A percentile compares a stretch with the other conserved stretches of the same genome.
Conservation (phyloP, 1,140 invertebrate genomes). For the Drosophila bocqueti region DNA sequence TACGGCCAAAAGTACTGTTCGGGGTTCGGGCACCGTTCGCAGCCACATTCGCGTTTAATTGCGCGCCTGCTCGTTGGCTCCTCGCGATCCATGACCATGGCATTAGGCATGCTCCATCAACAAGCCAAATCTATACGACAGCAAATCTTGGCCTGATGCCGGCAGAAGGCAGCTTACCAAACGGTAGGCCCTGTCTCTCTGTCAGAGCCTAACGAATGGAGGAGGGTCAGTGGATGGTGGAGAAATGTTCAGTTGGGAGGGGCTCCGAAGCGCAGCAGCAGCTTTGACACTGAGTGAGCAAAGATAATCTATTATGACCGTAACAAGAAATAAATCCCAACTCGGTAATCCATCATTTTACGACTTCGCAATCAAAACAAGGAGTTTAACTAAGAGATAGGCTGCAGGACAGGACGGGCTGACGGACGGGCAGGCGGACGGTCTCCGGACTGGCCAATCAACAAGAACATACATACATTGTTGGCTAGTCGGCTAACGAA, state of each 20-base stretch:
- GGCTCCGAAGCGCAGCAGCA: slow-evolving; percentile 27
- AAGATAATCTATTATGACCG: slow-evolving; percentile 81
- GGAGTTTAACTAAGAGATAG: slow-evolving; percentile 72
- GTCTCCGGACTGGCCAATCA: slow-evolving; percentile 54
- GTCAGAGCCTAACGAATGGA: slow-evolving; percentile 59
- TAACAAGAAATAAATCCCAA: slow-evolving; percentile 80
- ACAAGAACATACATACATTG: slow-evolving; percentile 43
- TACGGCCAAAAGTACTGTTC: slow-evolving; percentile 4
- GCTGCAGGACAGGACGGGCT: slow-evolving; percentile 6
- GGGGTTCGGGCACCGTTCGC: neutral
- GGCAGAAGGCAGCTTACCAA: slow-evolving; percentile 35
- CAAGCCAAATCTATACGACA: slow-evolving; percentile 25
- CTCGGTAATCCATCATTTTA: slow-evolving; percentile 82
- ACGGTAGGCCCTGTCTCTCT: slow-evolving; percentile 45
- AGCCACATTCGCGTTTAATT: slow-evolving; percentile 22
- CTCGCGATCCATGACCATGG: slow-evolving; percentile 14
- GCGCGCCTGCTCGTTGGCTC: neutral
- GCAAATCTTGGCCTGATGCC: slow-evolving; percentile 10
- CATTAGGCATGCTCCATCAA: slow-evolving; percentile 37
- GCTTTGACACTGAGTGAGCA: slow-evolving; percentile 76
- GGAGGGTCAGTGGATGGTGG: neutral
- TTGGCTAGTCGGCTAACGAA: slow-evolving; percentile 59
- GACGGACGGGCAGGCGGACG: slow-evolving; percentile 18
- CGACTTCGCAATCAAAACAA: slow-evolving; percentile 79
- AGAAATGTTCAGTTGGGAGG: slow-evolving; percentile 11